Conservation (phyloP, 2,888 invertebrate genomes). For the Anaspis maculata region DNA sequence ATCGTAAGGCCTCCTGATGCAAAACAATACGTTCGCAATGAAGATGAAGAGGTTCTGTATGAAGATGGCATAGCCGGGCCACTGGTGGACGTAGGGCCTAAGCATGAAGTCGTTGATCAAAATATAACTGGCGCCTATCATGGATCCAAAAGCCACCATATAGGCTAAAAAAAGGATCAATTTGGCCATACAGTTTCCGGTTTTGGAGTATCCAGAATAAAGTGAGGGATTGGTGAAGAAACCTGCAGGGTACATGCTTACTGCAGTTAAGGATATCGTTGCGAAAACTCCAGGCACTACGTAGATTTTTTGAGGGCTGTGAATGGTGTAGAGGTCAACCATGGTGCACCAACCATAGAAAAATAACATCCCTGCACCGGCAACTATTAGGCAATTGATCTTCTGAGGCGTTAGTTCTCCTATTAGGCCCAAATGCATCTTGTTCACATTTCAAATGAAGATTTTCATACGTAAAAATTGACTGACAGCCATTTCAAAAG, state of each 20-base stretch:
- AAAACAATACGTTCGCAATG: constrained; percentile 21
- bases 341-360: constrained; percentile 32
- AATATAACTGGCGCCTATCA: constrained; percentile 27
- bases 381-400: too few relatives aligned
- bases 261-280: constrained; percentile 21
- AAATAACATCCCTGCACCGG: constrained; percentile 25
- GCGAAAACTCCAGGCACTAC: constrained; percentile 23
- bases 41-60: constrained; percentile 28
- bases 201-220: constrained; percentile 16
- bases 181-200: constrained; percentile 16
- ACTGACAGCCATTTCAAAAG: too few relatives aligned
- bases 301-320: too few relatives aligned
- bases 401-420: too few relatives aligned
- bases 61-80: constrained; percentile 29
- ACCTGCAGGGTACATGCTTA: constrained; percentile 23
- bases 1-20: not conserved
- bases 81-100: constrained; percentile 12
- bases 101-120: constrained; percentile 28
- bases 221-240: constrained; percentile 17
- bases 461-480: too few relatives aligned
- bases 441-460: too few relatives aligned
- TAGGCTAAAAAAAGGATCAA: constrained; percentile 23
- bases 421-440: too few relatives aligned
- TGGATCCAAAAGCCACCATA: constrained; percentile 25
- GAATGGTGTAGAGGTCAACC: too few relatives aligned